These are phyloP conservation scores for Chloroceryle inda DNA, from an alignment of 2,797 vertebrate genomes.

Conservation along the genomic window DNA sequence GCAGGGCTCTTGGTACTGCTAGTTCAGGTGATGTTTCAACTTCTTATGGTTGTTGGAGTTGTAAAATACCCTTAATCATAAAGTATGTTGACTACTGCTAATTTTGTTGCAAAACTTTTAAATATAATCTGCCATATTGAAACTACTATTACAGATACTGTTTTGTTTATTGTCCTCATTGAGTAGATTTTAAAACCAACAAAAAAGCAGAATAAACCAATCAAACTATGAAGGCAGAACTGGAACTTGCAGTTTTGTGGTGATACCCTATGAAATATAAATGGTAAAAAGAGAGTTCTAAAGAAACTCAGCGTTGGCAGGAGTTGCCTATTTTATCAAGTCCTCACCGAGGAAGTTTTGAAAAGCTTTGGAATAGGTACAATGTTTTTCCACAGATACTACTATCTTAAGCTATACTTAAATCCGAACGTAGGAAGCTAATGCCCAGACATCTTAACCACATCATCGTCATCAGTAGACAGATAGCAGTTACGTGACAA, in stretches of 20 bases:
- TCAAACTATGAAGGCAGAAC: background rate
- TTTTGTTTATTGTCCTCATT: background rate
- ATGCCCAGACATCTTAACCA: background rate
- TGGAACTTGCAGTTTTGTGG: background rate
- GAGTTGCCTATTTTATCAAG: background rate
- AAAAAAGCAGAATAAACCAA: background rate
- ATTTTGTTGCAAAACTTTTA: background rate
- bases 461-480: background rate
- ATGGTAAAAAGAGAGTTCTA: background rate
- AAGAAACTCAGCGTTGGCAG: background rate
- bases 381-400: background rate
- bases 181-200: background rate
- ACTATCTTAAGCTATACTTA: background rate
- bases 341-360: background rate
- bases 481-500: fast-evolving
- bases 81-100: background rate
- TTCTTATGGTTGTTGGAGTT: background rate
- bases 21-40: background rate
- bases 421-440: background rate
- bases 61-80: background rate
- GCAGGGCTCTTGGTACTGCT: background rate
- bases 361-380: background rate
- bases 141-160: background rate
- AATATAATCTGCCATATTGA: background rate
- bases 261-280: background rate